Base-by-base conservation (phyloP, 1,140 invertebrate species). In the Drosophila ananassae region DNA sequence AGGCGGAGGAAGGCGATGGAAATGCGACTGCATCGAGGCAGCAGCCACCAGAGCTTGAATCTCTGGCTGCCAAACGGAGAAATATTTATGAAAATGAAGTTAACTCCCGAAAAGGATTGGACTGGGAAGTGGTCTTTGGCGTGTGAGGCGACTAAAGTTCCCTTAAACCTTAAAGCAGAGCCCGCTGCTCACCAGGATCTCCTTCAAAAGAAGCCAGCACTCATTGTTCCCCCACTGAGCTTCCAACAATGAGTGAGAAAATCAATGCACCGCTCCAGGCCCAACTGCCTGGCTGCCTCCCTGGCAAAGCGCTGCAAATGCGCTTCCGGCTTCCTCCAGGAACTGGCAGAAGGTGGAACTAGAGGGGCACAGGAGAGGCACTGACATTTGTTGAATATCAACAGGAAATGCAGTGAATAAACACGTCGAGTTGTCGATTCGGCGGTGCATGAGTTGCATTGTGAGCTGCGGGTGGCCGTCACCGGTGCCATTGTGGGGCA, bases 381-480 rank as follows among this genome's bases (percentile, higher is more conserved):
- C 41, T 50, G 81, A 66, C 82, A 81, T 81, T 87, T 85, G 83
- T 82, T 87, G 83, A 89, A 89, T 89, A 89, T 89, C 83, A 89
- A 89, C 83, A 87, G 83, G 83, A 89, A 89, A 89, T 89, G 83
- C 83, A 89, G 84, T 89, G 83, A 89, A 89, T 89, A 89, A 89
- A 89, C 83, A 89, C 83, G 68, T 79, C 62, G 71, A 75, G 54
- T 74, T 73, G 75, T 55, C 67, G 61, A 67, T 47, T 71, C 71
- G 55, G 66, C 71, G 59, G 66, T 59, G 51, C 62, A 66, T 67
- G 46, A 66, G 48, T 59, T 64, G 28, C 48, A 67, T 73, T 73
- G 77, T 71, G 66, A 63, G 55, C 61, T 54, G 72, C 62, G 63
- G 62, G 58, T 59, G 44, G 44, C 48, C 46, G 24, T 25, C 50